Percentiles rank a stretch among this genome's conserved stretches.
Conservation (phyloP, 2,888 invertebrate genomes). For the Dendrolimus pini region DNA sequence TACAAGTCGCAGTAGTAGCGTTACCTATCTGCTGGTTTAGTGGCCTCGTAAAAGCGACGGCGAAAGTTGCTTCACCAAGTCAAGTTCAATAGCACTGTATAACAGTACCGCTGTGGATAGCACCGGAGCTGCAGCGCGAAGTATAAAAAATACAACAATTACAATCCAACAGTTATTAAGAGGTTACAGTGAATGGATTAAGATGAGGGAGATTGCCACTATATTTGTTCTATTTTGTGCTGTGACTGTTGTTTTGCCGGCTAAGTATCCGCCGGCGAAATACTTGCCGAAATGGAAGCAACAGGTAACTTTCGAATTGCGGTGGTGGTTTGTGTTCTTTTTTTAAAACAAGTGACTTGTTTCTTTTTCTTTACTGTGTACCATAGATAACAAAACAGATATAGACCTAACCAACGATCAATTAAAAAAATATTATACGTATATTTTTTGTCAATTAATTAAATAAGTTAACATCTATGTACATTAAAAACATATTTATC, state of each 20-base stretch:
- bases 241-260: constrained; percentile 45
- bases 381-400: too few relatives aligned
- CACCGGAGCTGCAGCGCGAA: constrained; percentile 29
- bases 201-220: constrained; percentile 33
- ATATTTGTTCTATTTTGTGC: constrained; percentile 38
- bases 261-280: constrained; percentile 78
- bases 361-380: too few relatives aligned
- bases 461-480: too few relatives aligned
- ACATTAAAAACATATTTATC: too few relatives aligned
- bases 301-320: constrained; percentile 67
- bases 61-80: constrained; percentile 56
- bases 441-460: too few relatives aligned
- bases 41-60: constrained; percentile 50
- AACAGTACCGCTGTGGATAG: constrained; percentile 46
- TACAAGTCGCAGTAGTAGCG: too few relatives aligned
- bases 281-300: constrained; percentile 89
- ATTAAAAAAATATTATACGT: too few relatives aligned
- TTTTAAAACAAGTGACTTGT: too few relatives aligned
- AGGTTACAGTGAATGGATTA: constrained; percentile 14
- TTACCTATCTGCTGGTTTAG: neutral
- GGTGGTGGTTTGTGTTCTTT: too few relatives aligned
- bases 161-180: constrained; percentile 13
- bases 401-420: too few relatives aligned
- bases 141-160: constrained; percentile 12
- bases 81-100: constrained; percentile 69